phyloP scores from a whole-genome alignment of 2,797 vertebrate species.

The Brachyrhaphis roseni region DNA sequence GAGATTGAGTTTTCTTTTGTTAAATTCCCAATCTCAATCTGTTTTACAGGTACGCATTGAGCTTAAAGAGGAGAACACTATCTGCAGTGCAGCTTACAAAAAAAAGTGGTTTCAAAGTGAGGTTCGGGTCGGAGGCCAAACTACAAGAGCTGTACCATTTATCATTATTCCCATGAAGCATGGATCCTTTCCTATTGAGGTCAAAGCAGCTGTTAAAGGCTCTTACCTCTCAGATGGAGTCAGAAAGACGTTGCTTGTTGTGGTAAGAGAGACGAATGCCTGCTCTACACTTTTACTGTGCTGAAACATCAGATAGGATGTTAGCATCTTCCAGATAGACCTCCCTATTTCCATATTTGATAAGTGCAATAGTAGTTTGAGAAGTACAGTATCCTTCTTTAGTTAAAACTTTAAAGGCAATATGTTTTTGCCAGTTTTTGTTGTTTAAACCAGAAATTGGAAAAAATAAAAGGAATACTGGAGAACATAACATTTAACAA shows the following conservation, averaged over 20 bases:
- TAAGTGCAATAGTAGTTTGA: background rate
- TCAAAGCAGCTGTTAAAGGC: conserved; percentile 80
- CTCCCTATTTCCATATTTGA: background rate
- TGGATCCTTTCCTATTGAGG: conserved; percentile 75
- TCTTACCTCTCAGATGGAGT: conserved; percentile 74
- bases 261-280: conserved; percentile 78
- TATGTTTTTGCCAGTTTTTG: background rate
- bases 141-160: conserved; percentile 78
- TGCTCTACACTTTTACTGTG: background rate
- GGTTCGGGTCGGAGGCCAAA: conserved; percentile 47
- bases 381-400: background rate
- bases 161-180: conserved; percentile 83
- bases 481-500: background rate
- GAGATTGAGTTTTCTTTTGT: background rate
- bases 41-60: conserved; percentile 83
- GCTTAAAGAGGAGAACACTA: conserved; percentile 70
- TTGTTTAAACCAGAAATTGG: background rate
- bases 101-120: conserved; percentile 67
- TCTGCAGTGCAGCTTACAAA: conserved; percentile 87
- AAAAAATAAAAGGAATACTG: background rate
- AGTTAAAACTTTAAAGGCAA: background rate
- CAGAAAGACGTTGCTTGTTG: conserved; percentile 82
- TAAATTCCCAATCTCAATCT: background rate
- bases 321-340: background rate
- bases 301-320: background rate